phyloP scores from a whole-genome alignment of 2,888 invertebrate genomes.

The Parelbella ahira region DNA sequence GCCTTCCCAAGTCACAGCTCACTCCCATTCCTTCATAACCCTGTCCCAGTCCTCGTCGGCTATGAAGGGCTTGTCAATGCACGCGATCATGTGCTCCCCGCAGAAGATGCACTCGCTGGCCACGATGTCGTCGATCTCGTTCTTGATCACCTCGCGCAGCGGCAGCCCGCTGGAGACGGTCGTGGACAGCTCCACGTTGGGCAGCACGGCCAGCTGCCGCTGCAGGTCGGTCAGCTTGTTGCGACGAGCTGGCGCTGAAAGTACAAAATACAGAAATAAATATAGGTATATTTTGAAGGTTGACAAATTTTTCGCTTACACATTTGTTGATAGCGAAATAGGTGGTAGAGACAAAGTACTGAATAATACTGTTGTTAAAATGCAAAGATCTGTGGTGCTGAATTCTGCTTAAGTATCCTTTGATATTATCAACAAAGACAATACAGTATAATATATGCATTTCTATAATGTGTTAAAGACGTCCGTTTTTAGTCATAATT shows the following conservation, averaged over 20 bases:
- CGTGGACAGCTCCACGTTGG: conserved; percentile 68
- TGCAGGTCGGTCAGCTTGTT: conserved; percentile 84
- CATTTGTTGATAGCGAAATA: too few relatives aligned
- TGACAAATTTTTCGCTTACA: too few relatives aligned
- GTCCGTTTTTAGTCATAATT: too few relatives aligned
- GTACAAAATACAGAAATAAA: too few relatives aligned
- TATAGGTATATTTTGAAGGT: too few relatives aligned
- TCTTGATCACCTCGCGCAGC: conserved; percentile 83
- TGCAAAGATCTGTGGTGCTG: too few relatives aligned
- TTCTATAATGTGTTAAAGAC: too few relatives aligned
- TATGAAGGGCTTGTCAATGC: conserved; percentile 94
- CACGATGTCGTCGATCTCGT: conserved; percentile 92
- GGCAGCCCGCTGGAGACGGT: conserved; percentile 63
- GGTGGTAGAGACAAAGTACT: too few relatives aligned
- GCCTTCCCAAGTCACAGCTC: conserved; percentile 39
- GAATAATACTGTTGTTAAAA: too few relatives aligned
- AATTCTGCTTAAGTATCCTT: too few relatives aligned
- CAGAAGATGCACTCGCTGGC: conserved; percentile 96
- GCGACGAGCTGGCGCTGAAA: conserved; percentile 76
- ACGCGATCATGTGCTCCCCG: conserved; percentile 94
- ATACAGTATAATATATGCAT: too few relatives aligned
- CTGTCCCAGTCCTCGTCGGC: conserved; percentile 90
- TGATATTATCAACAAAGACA: too few relatives aligned
- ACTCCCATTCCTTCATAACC: conserved; percentile 93
- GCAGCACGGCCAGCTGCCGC: conserved; percentile 79